phyloP scores from a whole-genome alignment of 2,888 invertebrate genomes.

The Caenorhabditis drosophilae region DNA sequence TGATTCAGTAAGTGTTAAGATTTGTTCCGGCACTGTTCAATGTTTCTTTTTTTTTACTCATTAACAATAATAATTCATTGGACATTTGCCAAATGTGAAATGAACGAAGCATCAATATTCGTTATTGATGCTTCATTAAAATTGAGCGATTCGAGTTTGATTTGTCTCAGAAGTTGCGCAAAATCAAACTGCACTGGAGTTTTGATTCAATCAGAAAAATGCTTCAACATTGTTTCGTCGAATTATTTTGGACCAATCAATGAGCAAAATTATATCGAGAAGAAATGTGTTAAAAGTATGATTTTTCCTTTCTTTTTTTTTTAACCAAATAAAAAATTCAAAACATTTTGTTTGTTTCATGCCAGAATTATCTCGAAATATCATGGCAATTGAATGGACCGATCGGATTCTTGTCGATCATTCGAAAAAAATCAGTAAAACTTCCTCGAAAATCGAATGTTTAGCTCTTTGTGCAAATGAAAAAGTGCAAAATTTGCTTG shows the following conservation, averaged over 20 bases:
- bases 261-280: conserved; percentile 25
- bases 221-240: conserved; percentile 19
- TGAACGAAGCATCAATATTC: conserved; percentile 9
- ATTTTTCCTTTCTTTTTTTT: too few species aligned
- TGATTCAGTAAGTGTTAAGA: too few species aligned
- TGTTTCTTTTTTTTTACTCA: too few species aligned
- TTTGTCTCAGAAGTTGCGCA: conserved; percentile 39
- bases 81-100: too few species aligned
- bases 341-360: too few species aligned
- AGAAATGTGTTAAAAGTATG: conserved; percentile 36
- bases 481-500: conserved; percentile 3
- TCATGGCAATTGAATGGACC: conserved; percentile 20
- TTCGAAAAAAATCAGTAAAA: conserved; percentile 27
- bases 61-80: too few species aligned
- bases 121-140: conserved; percentile 20
- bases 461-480: conserved; percentile 31
- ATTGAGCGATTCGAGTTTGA: conserved; percentile 11
- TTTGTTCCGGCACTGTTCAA: too few species aligned
- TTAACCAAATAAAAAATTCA: too few species aligned
- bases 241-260: conserved; percentile 33
- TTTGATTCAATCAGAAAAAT: conserved; percentile 6
- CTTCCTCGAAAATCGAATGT: conserved; percentile 34
- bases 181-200: conserved; percentile 15
- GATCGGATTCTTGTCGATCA: conserved; percentile 32
- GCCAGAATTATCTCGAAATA: conserved; percentile 9